These are phyloP conservation scores for Troides aeacus DNA, from an alignment of 2,888 invertebrate species.

Conservation along the genomic window DNA sequence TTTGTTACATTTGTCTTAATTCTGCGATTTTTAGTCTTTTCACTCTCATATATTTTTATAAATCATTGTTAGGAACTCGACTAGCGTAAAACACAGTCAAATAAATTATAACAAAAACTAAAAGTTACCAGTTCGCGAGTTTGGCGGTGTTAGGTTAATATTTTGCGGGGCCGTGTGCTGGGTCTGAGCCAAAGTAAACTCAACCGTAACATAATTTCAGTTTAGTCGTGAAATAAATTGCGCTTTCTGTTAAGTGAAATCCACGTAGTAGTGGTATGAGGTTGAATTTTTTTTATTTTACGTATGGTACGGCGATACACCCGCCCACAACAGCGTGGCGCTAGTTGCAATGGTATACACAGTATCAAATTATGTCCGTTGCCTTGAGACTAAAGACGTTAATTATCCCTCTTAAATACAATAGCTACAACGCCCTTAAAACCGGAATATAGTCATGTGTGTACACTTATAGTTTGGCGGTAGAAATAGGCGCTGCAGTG, in stretches of 20 bases:
- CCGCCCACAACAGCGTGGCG: too few relatives aligned
- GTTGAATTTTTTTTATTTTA: not conserved
- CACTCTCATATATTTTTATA: not conserved
- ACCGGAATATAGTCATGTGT: too few relatives aligned
- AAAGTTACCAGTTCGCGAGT: conserved; percentile 37
- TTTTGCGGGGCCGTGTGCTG: conserved; percentile 39
- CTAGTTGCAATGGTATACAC: too few relatives aligned
- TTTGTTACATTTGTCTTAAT: too few relatives aligned
- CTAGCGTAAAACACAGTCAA: not conserved
- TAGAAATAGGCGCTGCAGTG: too few relatives aligned
- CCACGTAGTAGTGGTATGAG: conserved; percentile 3
- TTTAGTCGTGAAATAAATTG: conserved; percentile 63
- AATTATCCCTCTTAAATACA: too few relatives aligned
- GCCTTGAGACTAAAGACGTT: too few relatives aligned
- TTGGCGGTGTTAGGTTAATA: conserved; percentile 48
- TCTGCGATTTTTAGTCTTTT: too few relatives aligned
- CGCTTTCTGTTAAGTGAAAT: conserved; percentile 24
- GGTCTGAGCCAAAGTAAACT: conserved; percentile 66
- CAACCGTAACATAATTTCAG: conserved; percentile 69
- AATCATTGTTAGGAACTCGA: not conserved
- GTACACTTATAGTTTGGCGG: too few relatives aligned
- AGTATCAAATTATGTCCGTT: too few relatives aligned
- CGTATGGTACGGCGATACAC: too few relatives aligned
- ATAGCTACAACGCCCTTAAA: too few relatives aligned
- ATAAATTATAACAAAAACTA: conserved; percentile 25